A percentile compares a stretch with the other conserved stretches of the same genome.
Evolutionary conservation across 2,113 vertebrate species (phyloP).

Genomic region (Tor tambroides): DNA sequence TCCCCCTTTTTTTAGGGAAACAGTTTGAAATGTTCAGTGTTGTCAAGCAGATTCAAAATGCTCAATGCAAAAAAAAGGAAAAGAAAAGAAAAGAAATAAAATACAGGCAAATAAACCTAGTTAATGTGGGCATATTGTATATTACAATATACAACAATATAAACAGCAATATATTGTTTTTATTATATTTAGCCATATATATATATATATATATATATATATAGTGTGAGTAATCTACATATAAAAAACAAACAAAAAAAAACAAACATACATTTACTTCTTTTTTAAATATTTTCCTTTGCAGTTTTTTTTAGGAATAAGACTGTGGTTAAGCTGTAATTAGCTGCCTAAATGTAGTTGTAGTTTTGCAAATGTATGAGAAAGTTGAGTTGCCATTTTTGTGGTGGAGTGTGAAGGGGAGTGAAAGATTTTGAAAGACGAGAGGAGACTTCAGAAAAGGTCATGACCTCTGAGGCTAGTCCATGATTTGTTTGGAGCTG

Average conservation of each 20-base stretch:
- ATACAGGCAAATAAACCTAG: background rate
- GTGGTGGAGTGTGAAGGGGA: background rate
- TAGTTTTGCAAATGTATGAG: background rate
- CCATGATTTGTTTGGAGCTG: constrained; percentile 7
- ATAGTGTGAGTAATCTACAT: too few relatives aligned
- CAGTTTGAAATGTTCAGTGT: background rate
- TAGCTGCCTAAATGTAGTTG: background rate
- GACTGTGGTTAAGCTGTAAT: background rate
- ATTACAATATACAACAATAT: too few relatives aligned
- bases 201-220: too few relatives aligned
- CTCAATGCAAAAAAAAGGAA: background rate
- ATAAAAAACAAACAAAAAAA: too few relatives aligned
- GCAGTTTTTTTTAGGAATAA: background rate
- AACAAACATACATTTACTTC: too few relatives aligned
- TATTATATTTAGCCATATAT: too few relatives aligned
- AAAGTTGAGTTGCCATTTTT: background rate
- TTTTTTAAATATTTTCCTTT: too few relatives aligned
- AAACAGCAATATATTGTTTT: too few relatives aligned
- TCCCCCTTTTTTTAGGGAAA: too few relatives aligned
- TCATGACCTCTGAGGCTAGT: constrained; percentile 10
- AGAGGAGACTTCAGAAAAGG: constrained; percentile 2
- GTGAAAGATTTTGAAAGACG: background rate
- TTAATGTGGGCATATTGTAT: too few relatives aligned
- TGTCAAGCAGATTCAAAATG: background rate
- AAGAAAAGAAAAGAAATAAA: too few relatives aligned